Evolutionary conservation across 2,113 vertebrate genomes (phyloP), one percentile per base, ranked within the genome.

Genomic region (Odontophorus gujanensis): DNA sequence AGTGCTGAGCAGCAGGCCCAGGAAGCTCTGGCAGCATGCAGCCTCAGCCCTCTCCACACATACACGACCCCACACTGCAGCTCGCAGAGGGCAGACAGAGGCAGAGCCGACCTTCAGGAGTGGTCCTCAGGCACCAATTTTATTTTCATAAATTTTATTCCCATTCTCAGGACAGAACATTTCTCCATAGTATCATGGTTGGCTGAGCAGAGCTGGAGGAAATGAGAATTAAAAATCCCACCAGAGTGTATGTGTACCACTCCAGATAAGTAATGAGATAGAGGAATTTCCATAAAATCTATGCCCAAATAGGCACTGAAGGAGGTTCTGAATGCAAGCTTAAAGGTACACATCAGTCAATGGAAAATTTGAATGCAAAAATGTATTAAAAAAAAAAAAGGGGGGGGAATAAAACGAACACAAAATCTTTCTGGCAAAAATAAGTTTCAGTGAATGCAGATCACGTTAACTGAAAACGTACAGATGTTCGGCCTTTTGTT

Each of bases 151-250:
- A 72, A 85, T 80, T 81, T 67, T 83, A 83, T 72, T 83, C 18
- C 34, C 80, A 40, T 74, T 68, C 34, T 91, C 68, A 38, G 94
- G 87, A 93, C 57, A 89, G 79, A 89, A n/a, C 24, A 57, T 76
- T 91, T 75, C 85, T 91, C 40, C 30, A n/a, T 10, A 32, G 47
- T 53, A 68, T 78, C 78, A 92, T 2, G 36, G 82, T 36, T 83
- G 76, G 73, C 82, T 83, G 89, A 87, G 65, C 80, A 86, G 80
- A 47, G 75, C 22, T 74, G 11, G 38, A 92, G 75, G 65, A 85
- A 85, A 92, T 4, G 9, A 1, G 25, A 85, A 91, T 86, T 85
- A 77, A 90, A 95, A 82, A 89, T 43, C 58, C 73, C 36, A 26
- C 51, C 7, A 87, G 7, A 75, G 51, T 7, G n/a, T 38, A 73